Percentiles rank a stretch among this genome's conserved stretches.
Evolutionary conservation across 2,113 vertebrate genomes (phyloP).

Genomic region (Paradisaea rubra): DNA sequence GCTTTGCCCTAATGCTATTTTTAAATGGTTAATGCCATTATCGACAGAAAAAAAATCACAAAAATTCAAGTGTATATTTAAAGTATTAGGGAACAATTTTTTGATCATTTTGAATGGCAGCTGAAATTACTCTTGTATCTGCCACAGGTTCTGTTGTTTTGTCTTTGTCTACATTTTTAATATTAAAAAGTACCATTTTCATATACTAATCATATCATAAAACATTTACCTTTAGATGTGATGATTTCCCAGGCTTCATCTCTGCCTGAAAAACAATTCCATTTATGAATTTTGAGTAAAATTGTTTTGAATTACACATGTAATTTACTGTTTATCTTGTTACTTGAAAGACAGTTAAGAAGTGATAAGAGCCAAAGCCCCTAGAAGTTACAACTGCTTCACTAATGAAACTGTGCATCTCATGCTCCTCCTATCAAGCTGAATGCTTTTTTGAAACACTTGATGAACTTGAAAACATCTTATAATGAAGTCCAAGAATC

Average conservation of each 20-base stretch:
- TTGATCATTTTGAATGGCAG: not conserved
- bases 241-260: conserved; percentile 30
- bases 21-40: not conserved
- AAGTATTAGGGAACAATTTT: not conserved
- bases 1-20: not conserved
- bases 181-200: not conserved
- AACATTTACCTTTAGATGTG: conserved; percentile 43
- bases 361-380: not conserved
- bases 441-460: not conserved
- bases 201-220: not conserved
- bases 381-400: not conserved
- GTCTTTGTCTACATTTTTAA: not conserved
- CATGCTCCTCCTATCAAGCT: not conserved
- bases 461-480: not conserved
- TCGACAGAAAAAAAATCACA: not conserved
- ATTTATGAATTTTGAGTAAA: conserved; percentile 18
- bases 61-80: not conserved
- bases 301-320: not conserved
- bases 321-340: not conserved
- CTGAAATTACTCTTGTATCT: not conserved
- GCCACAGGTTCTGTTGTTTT: not conserved
- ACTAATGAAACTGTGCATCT: not conserved
- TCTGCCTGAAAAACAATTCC: conserved; percentile 58
- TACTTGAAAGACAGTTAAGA: not conserved
- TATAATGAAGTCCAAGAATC: not conserved